A percentile compares a stretch with the other conserved stretches of the same genome.
These are phyloP conservation scores for Gastrophysa polygoni DNA, from an alignment of 2,888 invertebrate species.

Conservation along the genomic window DNA sequence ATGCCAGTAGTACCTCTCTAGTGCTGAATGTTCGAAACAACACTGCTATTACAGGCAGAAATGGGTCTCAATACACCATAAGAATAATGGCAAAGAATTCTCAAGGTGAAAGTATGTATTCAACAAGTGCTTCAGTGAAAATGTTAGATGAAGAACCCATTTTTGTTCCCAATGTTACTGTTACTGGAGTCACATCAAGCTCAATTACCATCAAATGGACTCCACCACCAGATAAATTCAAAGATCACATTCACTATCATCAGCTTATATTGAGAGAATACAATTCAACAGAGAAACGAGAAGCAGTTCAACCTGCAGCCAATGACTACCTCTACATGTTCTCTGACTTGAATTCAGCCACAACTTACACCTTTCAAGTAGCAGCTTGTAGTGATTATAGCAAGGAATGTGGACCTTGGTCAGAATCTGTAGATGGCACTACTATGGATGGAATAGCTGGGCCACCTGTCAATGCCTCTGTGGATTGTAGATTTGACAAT, in stretches of 20 bases:
- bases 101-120: slow-evolving; percentile 66
- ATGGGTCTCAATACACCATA: slow-evolving; percentile 70
- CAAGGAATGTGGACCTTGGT: slow-evolving; percentile 78
- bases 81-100: slow-evolving; percentile 71
- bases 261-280: slow-evolving; percentile 69
- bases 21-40: slow-evolving; percentile 64
- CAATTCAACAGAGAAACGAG: slow-evolving; percentile 60
- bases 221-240: slow-evolving; percentile 68
- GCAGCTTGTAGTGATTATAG: slow-evolving; percentile 83
- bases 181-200: slow-evolving; percentile 71
- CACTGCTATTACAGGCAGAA: slow-evolving; percentile 57
- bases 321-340: slow-evolving; percentile 79
- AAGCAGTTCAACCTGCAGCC: slow-evolving; percentile 70
- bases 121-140: slow-evolving; percentile 62
- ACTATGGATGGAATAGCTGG: slow-evolving; percentile 84
- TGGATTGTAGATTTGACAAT: slow-evolving; percentile 70
- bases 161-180: slow-evolving; percentile 78
- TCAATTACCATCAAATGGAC: slow-evolving; percentile 85
- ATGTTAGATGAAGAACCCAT: slow-evolving; percentile 76
- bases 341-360: slow-evolving; percentile 75
- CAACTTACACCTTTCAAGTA: slow-evolving; percentile 80
- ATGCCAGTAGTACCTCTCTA: slow-evolving; percentile 69
- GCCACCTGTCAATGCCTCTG: slow-evolving; percentile 70
- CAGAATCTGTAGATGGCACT: slow-evolving; percentile 76
- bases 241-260: slow-evolving; percentile 78